These are phyloP conservation scores for Diadophis punctatus DNA, from an alignment of 2,113 vertebrate genomes.

Conservation along the genomic window DNA sequence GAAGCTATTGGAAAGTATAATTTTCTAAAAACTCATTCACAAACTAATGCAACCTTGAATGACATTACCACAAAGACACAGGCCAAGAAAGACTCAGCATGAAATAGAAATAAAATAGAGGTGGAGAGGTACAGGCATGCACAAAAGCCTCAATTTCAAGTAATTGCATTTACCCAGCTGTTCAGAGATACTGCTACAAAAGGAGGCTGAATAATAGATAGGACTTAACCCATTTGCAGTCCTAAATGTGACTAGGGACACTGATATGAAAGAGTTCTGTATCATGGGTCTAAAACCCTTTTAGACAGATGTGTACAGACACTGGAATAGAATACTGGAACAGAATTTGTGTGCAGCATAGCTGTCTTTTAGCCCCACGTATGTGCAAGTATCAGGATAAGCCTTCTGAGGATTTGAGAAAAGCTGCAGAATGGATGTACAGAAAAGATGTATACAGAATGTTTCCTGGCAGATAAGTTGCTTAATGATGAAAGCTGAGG, in stretches of 20 bases:
- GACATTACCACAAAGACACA: constrained; percentile 69
- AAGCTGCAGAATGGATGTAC: not conserved
- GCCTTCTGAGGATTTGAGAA: not conserved
- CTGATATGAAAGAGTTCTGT: not conserved
- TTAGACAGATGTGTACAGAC: not conserved
- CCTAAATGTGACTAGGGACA: not conserved
- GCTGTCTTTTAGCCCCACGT: not conserved
- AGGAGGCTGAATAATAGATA: not conserved
- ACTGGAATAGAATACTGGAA: not conserved
- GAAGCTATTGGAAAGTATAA: not conserved
- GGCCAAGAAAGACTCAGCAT: constrained; percentile 12
- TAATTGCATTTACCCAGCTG: not conserved
- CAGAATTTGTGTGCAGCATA: not conserved
- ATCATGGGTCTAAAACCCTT: not conserved
- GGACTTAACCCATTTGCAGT: not conserved
- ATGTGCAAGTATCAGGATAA: not conserved
- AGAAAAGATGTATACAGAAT: not conserved
- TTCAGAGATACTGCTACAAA: not conserved
- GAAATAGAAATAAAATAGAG: not conserved
- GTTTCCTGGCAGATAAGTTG: not conserved
- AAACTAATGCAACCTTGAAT: constrained; percentile 74
- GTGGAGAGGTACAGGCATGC: not conserved
- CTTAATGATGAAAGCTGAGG: not conserved
- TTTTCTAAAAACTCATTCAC: constrained; percentile 69
- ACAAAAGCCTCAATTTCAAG: not conserved